Evolutionary conservation across 1,140 invertebrate species (phyloP).

Genomic region (Drosophila bifasciata): DNA sequence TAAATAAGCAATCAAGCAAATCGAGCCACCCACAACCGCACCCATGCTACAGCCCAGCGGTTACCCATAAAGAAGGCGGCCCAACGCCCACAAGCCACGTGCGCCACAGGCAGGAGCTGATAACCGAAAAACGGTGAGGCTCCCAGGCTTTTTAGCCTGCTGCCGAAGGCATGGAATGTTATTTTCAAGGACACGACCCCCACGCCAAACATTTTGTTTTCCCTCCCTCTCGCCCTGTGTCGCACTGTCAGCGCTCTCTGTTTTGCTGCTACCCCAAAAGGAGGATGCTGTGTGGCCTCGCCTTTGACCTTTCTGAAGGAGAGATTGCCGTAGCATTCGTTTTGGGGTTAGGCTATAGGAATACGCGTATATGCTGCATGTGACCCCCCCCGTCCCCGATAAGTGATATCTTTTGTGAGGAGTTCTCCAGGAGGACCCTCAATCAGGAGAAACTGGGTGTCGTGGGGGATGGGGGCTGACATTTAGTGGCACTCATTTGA

Average conservation of each 20-base stretch:
- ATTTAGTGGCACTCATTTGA: neutral
- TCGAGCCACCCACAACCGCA: slow-evolving; percentile 24
- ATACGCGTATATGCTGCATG: no score
- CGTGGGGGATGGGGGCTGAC: neutral
- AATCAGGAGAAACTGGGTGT: no score
- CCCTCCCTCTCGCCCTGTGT: neutral
- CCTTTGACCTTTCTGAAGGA: slow-evolving; percentile 80
- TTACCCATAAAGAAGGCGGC: no score
- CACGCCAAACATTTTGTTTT: neutral
- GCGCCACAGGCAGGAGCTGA: slow-evolving; percentile 19
- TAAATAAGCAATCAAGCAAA: slow-evolving; percentile 68
- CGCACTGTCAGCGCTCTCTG: neutral
- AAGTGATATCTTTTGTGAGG: no score
- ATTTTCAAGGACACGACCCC: slow-evolving; percentile 74
- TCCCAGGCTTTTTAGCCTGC: slow-evolving; percentile 30
- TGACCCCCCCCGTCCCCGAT: no score
- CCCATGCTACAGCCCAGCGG: no score
- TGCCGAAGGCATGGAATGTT: slow-evolving; percentile 70
- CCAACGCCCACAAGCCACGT: slow-evolving; percentile 46
- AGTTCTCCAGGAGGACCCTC: no score
- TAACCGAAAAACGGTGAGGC: slow-evolving; percentile 17
- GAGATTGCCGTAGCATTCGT: slow-evolving; percentile 56
- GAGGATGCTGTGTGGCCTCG: slow-evolving; percentile 58
- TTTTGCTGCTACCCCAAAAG: neutral
- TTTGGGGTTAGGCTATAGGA: slow-evolving; percentile 11